Base-by-base conservation (phyloP, 2,888 invertebrate species). In the Acanthosoma haemorrhoidale region DNA sequence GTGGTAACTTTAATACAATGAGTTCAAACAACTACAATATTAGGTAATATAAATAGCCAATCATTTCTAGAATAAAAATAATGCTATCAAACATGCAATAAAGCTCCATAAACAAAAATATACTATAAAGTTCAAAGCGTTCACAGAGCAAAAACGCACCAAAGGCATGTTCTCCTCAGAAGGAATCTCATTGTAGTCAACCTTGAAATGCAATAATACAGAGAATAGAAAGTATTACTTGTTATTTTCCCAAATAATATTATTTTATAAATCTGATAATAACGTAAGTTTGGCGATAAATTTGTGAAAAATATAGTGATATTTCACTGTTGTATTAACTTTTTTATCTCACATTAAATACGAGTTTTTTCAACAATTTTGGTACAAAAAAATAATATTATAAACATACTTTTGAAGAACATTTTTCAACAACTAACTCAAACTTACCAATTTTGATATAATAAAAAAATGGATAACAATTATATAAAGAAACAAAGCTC, bases 121-220 rank as follows among this genome's bases (percentile, higher is more conserved):
- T 41, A 43, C 51, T 60, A 60, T 6, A 25, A 32, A 38, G 67
- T 16, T 29, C 18, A 21, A 67, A 67, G 67, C 67, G 43, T 67
- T 57, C 57, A 32, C 57, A 15, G 67, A 51, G 31, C 67, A 51
- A 70, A 59, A 71, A 77, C 76, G 74, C 78, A 93, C 92, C 92
- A 92, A 88, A 86, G 92, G 92, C 82, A 91, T 88, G 84, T 90
- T 90, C 86, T 92, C 92, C 87, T 92, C 92, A 83, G 89, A 87
- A 82, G 89, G 87, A 84, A 86, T 84, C 85, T 91, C 89, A 87
- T 88, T 90, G 88, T 89, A 91, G 86, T 91, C 92, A 89, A 89
- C 89, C 88, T 75, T 73, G 71, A 67, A 70, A 72, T 69, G 70
- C 70, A 74, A 74, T 69, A 90, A 87, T 85, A 75, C 70, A 74